Evolutionary conservation across 2,113 vertebrate species (phyloP), one percentile per base, ranked within the genome.

Genomic region (Setophaga kirtlandii): DNA sequence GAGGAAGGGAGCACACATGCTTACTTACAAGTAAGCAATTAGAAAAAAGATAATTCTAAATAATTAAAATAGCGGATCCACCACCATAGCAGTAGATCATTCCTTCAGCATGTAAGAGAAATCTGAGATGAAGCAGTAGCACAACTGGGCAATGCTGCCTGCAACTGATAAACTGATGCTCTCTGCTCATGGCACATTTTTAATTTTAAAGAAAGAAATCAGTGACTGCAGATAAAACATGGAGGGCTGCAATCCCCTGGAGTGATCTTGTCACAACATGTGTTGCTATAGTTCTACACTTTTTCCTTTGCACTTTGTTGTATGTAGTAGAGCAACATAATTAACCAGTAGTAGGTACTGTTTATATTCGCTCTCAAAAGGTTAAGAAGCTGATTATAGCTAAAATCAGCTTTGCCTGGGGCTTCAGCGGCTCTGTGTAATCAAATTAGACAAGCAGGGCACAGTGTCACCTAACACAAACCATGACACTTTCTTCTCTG

Each of bases 361-460:
- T 98, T 98, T 98, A 98, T 67, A 71, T 98, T 98, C 98, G 97
- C 97, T 98, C 97, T 98, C 98, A 97, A 98, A 98, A 98, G 98
- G 98, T 98, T 98, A 98, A 98, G 98, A 98, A 98, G 98, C 97
- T 98, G 98, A 98, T 98, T 98, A 98, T 96, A 97, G 97, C 96
- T 98, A 98, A 98, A 98, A 98, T 97, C 98, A 98, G 97, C 98
- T 98, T 98, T 98, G 98, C 98, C 97, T 53, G 92, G 95, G 98
- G 98, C 98, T 98, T 96, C 95, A 87, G 95, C 96, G 96, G 91
- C 94, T 97, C 96, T 98, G 94, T 97, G 98, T 98, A 98, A 98
- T 98, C 98, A 98, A 98, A 98, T 98, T 97, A 98, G 98, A 98
- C 98, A 98, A 98, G 97, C 94, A 97, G 98, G 97, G 97, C 98